These are phyloP conservation scores for Noctua comes DNA, from an alignment of 2,888 invertebrate species.

Conservation along the genomic window DNA sequence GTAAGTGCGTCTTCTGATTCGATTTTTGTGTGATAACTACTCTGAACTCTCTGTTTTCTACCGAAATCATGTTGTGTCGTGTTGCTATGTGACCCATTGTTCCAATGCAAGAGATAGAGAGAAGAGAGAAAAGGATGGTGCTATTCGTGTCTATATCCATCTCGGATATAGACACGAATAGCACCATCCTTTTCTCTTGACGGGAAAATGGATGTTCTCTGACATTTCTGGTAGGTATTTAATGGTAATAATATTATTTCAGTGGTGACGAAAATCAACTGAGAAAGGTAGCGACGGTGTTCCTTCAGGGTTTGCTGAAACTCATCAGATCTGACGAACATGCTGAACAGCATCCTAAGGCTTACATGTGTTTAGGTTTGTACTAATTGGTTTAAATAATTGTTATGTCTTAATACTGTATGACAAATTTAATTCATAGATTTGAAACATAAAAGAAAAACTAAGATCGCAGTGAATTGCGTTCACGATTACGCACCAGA, in stretches of 20 bases:
- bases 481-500: not conserved
- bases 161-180: not conserved
- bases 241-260: slow-evolving; percentile 24
- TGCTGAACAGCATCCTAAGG: slow-evolving; percentile 91
- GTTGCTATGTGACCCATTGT: not conserved
- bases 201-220: not conserved
- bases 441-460: not conserved
- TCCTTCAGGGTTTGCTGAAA: slow-evolving; percentile 93
- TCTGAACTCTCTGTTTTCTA: not conserved
- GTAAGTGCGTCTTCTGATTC: slow-evolving; percentile 83
- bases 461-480: not conserved
- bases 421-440: not conserved
- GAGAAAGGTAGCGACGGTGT: slow-evolving; percentile 92
- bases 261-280: slow-evolving; percentile 92
- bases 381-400: not conserved
- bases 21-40: not conserved
- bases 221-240: not conserved
- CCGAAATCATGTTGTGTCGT: not conserved
- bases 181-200: not conserved
- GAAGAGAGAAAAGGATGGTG: too few species aligned
- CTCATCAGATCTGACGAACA: slow-evolving; percentile 92
- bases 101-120: not conserved
- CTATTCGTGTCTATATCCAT: too few species aligned
- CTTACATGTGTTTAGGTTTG: slow-evolving; percentile 93
- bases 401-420: not conserved